These are phyloP conservation scores for Scarus forsteni DNA, from an alignment of 2,797 vertebrate species.

Conservation along the genomic window DNA sequence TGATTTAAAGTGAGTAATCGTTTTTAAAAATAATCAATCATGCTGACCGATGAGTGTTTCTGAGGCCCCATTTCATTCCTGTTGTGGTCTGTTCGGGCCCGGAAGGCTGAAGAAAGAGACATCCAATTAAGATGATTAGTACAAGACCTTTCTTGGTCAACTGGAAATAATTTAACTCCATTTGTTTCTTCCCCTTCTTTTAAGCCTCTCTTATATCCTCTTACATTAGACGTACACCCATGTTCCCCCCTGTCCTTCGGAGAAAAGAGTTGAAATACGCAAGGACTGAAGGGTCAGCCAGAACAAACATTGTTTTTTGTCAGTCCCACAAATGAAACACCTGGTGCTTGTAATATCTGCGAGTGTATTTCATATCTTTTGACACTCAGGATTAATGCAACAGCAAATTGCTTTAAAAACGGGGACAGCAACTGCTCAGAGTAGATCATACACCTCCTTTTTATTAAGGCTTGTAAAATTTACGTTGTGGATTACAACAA, in stretches of 20 bases:
- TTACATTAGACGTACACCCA: constrained; percentile 21
- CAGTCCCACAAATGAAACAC: constrained; percentile 84
- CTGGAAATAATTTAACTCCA: constrained; percentile 51
- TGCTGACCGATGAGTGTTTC: constrained; percentile 12
- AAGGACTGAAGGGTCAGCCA: constrained; percentile 73
- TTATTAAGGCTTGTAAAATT: constrained; percentile 81
- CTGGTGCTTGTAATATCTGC: constrained; percentile 79
- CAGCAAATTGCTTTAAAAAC: constrained; percentile 81
- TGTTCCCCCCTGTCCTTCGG: constrained; percentile 34
- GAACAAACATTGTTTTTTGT: constrained; percentile 82
- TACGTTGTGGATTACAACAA: constrained; percentile 62
- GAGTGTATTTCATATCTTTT: constrained; percentile 76
- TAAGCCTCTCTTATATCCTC: constrained; percentile 31
- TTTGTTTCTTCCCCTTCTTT: constrained; percentile 43
- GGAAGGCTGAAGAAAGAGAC: constrained; percentile 31
- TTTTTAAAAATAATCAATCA: background rate
- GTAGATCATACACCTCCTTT: constrained; percentile 76
- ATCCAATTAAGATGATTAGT: constrained; percentile 44
- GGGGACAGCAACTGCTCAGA: constrained; percentile 67
- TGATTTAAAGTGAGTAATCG: constrained; percentile 29
- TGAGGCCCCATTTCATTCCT: constrained; percentile 1
- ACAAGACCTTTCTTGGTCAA: constrained; percentile 22
- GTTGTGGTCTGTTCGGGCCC: constrained; percentile 16
- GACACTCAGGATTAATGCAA: constrained; percentile 80
- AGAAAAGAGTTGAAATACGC: constrained; percentile 71